Evolutionary conservation across 2,113 vertebrate species (phyloP).

Genomic region (Aramus guarauna): DNA sequence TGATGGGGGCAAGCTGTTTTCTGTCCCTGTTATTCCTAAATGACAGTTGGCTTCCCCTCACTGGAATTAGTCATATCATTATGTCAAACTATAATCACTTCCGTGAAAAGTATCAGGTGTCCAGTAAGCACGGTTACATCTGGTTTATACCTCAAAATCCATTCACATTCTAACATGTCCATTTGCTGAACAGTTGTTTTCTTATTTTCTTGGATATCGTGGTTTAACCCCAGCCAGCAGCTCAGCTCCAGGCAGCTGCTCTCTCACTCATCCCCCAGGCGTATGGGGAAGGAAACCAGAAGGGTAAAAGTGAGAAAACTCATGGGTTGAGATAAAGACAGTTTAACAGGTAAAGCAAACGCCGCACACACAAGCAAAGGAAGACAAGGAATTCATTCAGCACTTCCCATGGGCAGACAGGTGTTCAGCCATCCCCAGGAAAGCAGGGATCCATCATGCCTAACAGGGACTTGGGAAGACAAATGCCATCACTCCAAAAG

Average conservation of each 20-base stretch:
- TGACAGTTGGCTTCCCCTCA: not conserved
- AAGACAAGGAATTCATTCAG: not conserved
- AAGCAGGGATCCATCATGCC: rapidly evolving
- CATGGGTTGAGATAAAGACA: rapidly evolving
- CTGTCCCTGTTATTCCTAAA: not conserved
- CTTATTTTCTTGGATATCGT: not conserved
- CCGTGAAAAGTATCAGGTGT: not conserved
- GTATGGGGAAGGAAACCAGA: not conserved
- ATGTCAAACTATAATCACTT: not conserved
- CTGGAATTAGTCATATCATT: not conserved
- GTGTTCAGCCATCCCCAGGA: too few species aligned
- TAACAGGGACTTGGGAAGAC: not conserved
- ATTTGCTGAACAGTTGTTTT: not conserved
- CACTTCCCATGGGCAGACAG: too few species aligned
- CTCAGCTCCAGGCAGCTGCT: not conserved
- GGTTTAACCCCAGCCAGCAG: not conserved
- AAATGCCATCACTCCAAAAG: rapidly evolving
- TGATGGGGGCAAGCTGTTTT: not conserved
- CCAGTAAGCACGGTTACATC: not conserved
- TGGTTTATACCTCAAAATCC: not conserved
- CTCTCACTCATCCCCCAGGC: not conserved
- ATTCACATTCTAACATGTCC: not conserved
- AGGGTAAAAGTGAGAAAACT: not conserved
- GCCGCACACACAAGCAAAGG: rapidly evolving
- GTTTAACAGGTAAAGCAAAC: not conserved